These are phyloP conservation scores for Pristionchus pacificus DNA, from an alignment of 1,140 invertebrate species.

Conservation along the genomic window DNA sequence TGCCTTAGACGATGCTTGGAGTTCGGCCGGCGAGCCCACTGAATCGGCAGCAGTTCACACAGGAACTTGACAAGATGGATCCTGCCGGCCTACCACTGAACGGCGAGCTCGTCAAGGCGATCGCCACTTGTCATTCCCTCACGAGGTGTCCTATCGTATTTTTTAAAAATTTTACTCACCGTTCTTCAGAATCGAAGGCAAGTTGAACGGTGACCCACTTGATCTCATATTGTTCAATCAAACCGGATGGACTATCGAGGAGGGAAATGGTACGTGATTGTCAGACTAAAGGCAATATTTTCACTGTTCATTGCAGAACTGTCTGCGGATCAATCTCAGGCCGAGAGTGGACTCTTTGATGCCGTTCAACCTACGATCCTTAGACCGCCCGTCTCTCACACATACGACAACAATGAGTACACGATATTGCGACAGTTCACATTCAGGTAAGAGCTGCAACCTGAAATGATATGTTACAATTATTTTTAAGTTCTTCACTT, in stretches of 20 bases:
- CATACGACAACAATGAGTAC: background rate
- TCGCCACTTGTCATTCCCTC: slow-evolving; percentile 52
- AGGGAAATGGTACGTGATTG: slow-evolving; percentile 62
- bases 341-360: slow-evolving; percentile 50
- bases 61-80: no score
- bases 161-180: background rate
- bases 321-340: no score
- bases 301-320: no score
- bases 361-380: slow-evolving; percentile 21
- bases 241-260: slow-evolving; percentile 69
- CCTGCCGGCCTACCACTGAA: slow-evolving; percentile 36
- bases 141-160: slow-evolving; percentile 31
- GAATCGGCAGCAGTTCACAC: no score
- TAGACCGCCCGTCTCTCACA: background rate
- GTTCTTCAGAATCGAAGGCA: slow-evolving; percentile 66
- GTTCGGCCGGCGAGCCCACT: no score
- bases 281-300: no score
- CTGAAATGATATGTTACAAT: background rate
- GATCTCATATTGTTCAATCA: slow-evolving; percentile 75
- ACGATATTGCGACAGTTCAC: slow-evolving; percentile 56
- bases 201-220: slow-evolving; percentile 81
- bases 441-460: slow-evolving; percentile 22
- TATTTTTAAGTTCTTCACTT: slow-evolving; percentile 44
- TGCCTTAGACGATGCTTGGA: no score
- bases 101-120: slow-evolving; percentile 52